phyloP scores from a whole-genome alignment of 2,113 vertebrate genomes.

The Myanophis thanlyinensis region DNA sequence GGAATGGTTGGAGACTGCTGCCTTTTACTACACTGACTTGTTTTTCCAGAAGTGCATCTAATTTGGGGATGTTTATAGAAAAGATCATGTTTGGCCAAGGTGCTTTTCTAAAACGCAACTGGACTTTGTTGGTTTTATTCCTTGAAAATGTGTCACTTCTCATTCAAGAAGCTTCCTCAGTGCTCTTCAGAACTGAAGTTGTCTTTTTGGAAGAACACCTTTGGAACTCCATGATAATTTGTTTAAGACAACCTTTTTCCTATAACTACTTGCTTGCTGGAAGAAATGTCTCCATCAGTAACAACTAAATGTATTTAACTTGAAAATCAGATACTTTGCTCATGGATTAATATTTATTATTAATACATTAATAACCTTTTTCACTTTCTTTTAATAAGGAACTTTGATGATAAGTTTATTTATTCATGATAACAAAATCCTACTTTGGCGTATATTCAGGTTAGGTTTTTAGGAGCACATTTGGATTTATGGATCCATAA shows the following conservation, averaged over 20 bases:
- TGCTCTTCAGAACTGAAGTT: not conserved
- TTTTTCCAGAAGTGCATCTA: not conserved
- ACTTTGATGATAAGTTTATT: conserved; percentile 40
- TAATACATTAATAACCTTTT: conserved; percentile 37
- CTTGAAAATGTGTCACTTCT: not conserved
- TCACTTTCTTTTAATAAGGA: conserved; percentile 16
- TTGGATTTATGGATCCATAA: conserved; percentile 53
- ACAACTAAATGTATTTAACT: conserved; percentile 52
- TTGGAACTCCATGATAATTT: conserved; percentile 5
- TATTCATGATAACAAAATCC: conserved; percentile 45
- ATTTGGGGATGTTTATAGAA: conserved; percentile 46
- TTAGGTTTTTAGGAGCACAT: conserved; percentile 43
- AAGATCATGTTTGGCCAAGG: not conserved
- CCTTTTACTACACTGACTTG: conserved; percentile 4
- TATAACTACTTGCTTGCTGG: conserved; percentile 25
- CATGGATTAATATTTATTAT: too few species aligned
- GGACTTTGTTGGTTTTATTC: not conserved
- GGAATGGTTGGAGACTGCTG: not conserved
- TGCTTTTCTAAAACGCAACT: not conserved
- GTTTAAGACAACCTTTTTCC: conserved; percentile 41
- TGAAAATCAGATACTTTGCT: conserved; percentile 28
- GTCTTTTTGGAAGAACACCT: not conserved
- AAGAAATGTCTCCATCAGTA: conserved; percentile 48
- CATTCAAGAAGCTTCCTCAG: not conserved
- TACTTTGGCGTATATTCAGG: conserved; percentile 37